A percentile compares a stretch with the other conserved stretches of the same genome.
These are phyloP conservation scores for Cheracebus regulus DNA, from an alignment of 2,797 vertebrate species.

Conservation along the genomic window DNA sequence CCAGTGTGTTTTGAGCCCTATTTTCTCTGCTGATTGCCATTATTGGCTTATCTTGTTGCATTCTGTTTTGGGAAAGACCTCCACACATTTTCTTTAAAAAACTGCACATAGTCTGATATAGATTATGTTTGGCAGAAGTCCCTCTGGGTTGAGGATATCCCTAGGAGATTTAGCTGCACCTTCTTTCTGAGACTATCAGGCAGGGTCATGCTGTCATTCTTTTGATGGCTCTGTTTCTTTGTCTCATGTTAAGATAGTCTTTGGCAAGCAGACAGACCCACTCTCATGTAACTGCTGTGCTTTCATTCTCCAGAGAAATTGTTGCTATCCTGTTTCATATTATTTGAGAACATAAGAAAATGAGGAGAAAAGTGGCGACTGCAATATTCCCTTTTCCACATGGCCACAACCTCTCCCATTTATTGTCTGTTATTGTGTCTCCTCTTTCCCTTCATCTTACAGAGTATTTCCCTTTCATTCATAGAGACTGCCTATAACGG, in stretches of 20 bases:
- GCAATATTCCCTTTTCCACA: not conserved
- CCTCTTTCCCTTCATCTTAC: not conserved
- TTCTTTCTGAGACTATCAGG: not conserved
- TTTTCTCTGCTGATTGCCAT: not conserved
- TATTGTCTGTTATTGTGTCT: not conserved
- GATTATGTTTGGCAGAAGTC: not conserved
- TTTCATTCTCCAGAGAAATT: not conserved
- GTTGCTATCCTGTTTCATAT: not conserved
- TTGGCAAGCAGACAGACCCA: not conserved
- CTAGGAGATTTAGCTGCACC: not conserved
- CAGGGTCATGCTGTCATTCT: not conserved
- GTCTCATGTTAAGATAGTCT: not conserved
- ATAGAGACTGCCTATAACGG: not conserved
- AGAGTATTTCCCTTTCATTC: not conserved
- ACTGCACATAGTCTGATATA: not conserved
- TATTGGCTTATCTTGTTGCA: not conserved
- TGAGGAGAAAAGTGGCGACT: not conserved
- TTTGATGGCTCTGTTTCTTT: not conserved
- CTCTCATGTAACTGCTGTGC: not conserved
- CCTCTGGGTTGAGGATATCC: not conserved
- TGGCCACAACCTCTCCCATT: fast-evolving
- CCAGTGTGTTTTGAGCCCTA: not conserved
- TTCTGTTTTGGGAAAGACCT: not conserved
- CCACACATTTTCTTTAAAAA: not conserved
- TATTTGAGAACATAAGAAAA: not conserved